Evolutionary conservation across 2,797 vertebrate genomes (phyloP), one percentile per base, ranked within the genome.

Genomic region (Chelmon rostratus): DNA sequence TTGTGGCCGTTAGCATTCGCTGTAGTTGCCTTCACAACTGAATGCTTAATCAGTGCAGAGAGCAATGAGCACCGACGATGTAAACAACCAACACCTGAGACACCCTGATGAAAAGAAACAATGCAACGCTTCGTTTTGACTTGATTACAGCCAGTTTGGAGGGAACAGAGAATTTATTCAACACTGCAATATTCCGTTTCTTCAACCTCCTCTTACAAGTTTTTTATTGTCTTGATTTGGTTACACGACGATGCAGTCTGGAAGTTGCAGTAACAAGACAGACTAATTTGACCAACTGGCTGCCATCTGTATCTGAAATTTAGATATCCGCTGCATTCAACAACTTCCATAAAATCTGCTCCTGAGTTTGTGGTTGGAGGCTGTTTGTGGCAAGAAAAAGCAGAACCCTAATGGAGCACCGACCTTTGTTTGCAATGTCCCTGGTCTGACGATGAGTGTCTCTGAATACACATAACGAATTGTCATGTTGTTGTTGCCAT

Each of bases 61-160:
- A 47, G 7, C 8, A 59, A 62, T 28, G 9, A 13, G 19, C 0
- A 11, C 37, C 7, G 28, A 38, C 0, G 3, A 69, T 35, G 3
- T 49, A 7, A 70, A 44, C 40, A 67, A 42, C 13, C 25, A 40
- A 19, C 47, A 52, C 33, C 40, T 15, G 18, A 50, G 54, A 44
- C 44, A 42, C 23, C 50, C 6, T 46, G 42, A 50, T 58, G 52
- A 57, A 23, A 68, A 42, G n/a, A 57, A 33, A 47, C 42, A 52
- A 44, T 58, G 28, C 38, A 2, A 23, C 49, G n/a, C 3, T 46
- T 21, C 8, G 53, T 56, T 53, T 52, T 3, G 46, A 65, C 40
- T 21, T 69, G 25, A 59, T 76, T 28, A 13, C 37, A 37, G 44
- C 40, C 23, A 31, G 50, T 69, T 72, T 8, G 8, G 23, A 67